phyloP scores from a whole-genome alignment of 2,888 invertebrate species.

The Erebia epiphron region DNA sequence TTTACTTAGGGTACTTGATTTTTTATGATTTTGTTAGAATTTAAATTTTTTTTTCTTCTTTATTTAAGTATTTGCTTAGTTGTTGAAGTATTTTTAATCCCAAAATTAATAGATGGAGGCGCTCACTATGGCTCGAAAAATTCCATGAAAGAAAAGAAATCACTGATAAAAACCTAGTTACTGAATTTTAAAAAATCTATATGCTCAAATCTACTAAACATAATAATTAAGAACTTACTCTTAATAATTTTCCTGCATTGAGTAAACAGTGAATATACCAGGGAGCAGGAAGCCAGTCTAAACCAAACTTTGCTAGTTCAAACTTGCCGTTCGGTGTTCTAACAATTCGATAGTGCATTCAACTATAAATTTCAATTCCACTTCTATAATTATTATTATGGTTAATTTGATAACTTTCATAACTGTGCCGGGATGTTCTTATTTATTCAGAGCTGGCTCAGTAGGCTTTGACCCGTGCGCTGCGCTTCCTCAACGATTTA shows the following conservation, averaged over 20 bases:
- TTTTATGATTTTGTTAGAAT: neutral
- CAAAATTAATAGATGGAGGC: neutral
- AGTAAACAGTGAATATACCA: constrained; percentile 39
- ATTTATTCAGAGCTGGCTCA: no score
- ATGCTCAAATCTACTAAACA: no score
- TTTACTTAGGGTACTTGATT: constrained; percentile 46
- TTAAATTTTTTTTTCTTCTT: neutral
- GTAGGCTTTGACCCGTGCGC: no score
- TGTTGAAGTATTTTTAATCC: neutral
- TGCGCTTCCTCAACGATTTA: no score
- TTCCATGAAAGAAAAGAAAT: no score
- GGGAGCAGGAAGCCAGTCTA: constrained; percentile 40
- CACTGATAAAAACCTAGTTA: no score
- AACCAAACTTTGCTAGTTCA: constrained; percentile 44
- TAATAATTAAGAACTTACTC: no score
- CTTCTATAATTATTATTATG: constrained; percentile 34
- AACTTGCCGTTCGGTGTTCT: constrained; percentile 40
- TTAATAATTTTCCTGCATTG: no score
- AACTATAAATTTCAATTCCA: constrained; percentile 35
- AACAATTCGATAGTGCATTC: constrained; percentile 45
- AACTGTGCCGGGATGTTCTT: neutral
- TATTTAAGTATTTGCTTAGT: neutral
- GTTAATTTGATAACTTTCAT: constrained; percentile 9
- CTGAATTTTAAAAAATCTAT: no score
- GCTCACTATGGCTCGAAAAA: no score